These are phyloP conservation scores for Dendronephthya gigantea DNA, from an alignment of 64 coral and sea anemone species.

Conservation along the genomic window DNA sequence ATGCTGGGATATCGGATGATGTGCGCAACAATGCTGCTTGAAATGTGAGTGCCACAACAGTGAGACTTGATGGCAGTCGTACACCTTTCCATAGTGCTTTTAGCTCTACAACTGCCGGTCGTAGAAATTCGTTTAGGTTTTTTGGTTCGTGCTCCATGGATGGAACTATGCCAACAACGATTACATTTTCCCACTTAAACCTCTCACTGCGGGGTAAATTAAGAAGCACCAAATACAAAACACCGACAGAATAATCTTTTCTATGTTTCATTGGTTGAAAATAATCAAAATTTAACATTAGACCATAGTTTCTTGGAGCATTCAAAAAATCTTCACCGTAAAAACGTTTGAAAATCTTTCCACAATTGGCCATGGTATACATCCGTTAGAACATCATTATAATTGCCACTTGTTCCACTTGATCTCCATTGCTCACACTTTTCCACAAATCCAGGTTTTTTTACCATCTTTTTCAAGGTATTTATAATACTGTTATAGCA, in stretches of 20 bases:
- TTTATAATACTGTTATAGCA: conserved; percentile 11
- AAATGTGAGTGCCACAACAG: neutral
- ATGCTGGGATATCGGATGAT: neutral
- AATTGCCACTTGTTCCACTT: neutral
- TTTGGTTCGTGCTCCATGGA: neutral
- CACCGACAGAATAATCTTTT: neutral
- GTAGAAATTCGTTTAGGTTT: neutral
- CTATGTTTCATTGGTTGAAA: conserved; percentile 11
- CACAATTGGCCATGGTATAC: neutral
- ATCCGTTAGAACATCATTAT: neutral
- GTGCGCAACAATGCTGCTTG: neutral
- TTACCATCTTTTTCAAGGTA: neutral
- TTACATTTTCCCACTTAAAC: conserved; percentile 9
- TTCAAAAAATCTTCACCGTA: neutral
- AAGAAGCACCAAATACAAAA: neutral
- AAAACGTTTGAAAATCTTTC: neutral
- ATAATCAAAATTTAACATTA: conserved; percentile 16
- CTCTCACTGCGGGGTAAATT: neutral
- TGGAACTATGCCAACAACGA: neutral
- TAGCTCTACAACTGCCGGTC: neutral
- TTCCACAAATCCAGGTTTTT: neutral
- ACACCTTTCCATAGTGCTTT: neutral
- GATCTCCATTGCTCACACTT: neutral
- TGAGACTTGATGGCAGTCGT: neutral
- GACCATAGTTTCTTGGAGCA: conserved; percentile 9